Percentiles rank a stretch among this genome's conserved stretches.
phyloP scores from a whole-genome alignment of 2,797 vertebrate species.

The Pipistrellus pygmaeus region DNA sequence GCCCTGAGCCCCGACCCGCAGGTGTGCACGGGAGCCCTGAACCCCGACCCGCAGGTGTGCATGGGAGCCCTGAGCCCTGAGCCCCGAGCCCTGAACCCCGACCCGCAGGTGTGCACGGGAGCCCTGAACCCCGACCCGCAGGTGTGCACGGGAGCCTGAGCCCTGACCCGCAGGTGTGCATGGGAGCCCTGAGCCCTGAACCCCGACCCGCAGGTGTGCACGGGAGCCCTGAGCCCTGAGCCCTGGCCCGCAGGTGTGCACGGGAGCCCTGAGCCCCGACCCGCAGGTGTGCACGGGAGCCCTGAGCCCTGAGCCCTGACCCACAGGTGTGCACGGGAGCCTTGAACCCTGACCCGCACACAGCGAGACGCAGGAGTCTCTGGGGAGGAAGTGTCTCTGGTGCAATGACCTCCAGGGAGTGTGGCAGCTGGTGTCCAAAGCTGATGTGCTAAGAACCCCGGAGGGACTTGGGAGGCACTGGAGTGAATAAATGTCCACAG shows the following conservation, averaged over 20 bases:
- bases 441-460: background rate
- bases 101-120: too few species aligned
- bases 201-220: background rate
- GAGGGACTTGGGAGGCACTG: background rate
- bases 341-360: background rate
- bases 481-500: background rate
- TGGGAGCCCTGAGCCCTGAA: background rate
- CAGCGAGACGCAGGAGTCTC: background rate
- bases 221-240: too few species aligned
- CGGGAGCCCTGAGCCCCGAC: background rate
- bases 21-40: too few species aligned
- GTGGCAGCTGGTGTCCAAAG: background rate
- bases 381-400: background rate
- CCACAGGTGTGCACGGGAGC: too few species aligned
- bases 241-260: background rate
- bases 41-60: too few species aligned
- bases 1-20: too few species aligned
- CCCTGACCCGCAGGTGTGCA: too few species aligned
- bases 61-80: background rate
- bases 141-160: too few species aligned
- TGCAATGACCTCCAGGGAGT: background rate
- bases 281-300: too few species aligned
- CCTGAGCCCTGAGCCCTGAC: background rate
- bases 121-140: background rate
- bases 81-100: background rate